Conservation (phyloP, 1,140 invertebrate species). For the Bathynomus jamesi region DNA sequence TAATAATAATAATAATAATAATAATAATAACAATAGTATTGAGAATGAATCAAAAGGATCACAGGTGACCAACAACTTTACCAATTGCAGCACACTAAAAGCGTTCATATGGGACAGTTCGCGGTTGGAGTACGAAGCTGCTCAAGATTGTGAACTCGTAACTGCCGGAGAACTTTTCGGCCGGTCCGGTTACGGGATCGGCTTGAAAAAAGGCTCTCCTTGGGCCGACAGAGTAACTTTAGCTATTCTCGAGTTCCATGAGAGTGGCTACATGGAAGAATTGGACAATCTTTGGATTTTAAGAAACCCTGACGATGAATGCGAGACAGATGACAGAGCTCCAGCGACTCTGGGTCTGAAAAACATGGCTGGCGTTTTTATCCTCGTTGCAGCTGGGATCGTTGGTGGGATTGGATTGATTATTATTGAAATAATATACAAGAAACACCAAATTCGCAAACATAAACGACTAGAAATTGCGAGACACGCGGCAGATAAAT, state of each 20-base stretch:
- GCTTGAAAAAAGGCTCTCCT: slow-evolving; percentile 86
- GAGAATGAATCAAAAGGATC: background rate
- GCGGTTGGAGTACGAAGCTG: slow-evolving; percentile 93
- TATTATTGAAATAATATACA: slow-evolving; percentile 95
- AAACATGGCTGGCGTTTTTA: slow-evolving; percentile 98
- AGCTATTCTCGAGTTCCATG: slow-evolving; percentile 89
- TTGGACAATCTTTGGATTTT: slow-evolving; percentile 95
- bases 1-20: too few relatives aligned
- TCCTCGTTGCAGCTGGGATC: slow-evolving; percentile 79
- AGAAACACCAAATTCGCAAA: slow-evolving; percentile 89
- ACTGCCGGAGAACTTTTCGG: slow-evolving; percentile 97
- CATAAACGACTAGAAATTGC: slow-evolving; percentile 90
- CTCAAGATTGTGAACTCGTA: slow-evolving; percentile 92
- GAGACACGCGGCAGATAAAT: slow-evolving; percentile 88
- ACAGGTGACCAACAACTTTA: slow-evolving; percentile 16
- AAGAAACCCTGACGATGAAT: slow-evolving; percentile 72
- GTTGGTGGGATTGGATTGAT: slow-evolving; percentile 88
- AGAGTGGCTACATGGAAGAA: slow-evolving; percentile 97
- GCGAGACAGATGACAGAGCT: slow-evolving; percentile 87
- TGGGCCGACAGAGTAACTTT: slow-evolving; percentile 91
- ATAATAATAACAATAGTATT: too few relatives aligned
- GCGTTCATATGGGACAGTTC: slow-evolving; percentile 99
- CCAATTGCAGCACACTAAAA: slow-evolving; percentile 70
- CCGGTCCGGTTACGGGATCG: slow-evolving; percentile 92
- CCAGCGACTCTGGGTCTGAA: slow-evolving; percentile 92